These are phyloP conservation scores for Ophioninae sp. DNA, from an alignment of 2,888 invertebrate species.

Conservation along the genomic window DNA sequence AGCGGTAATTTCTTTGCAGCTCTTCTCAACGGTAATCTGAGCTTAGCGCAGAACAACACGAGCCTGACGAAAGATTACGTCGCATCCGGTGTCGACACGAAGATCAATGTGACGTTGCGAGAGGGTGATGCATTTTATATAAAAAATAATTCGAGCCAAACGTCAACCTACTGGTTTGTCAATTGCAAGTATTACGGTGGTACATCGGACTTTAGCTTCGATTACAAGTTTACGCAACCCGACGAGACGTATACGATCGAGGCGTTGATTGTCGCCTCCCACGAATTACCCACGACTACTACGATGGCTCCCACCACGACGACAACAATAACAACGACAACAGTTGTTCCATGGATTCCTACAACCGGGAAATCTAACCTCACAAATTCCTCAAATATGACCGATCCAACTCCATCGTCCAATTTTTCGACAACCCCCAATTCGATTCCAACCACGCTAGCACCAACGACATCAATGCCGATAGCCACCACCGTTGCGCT, in stretches of 20 bases:
- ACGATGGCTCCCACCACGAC: conserved; percentile 76
- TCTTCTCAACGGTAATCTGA: conserved; percentile 86
- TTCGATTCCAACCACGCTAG: not conserved
- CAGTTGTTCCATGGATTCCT: conserved; percentile 61
- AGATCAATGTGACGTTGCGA: conserved; percentile 82
- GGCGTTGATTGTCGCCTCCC: conserved; percentile 87
- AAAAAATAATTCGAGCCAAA: conserved; percentile 81
- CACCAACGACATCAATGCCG: conserved; percentile 35
- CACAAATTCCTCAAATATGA: conserved; percentile 56
- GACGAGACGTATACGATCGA: conserved; percentile 85
- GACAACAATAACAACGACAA: conserved; percentile 64
- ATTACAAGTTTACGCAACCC: conserved; percentile 85
- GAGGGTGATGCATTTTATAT: conserved; percentile 85
- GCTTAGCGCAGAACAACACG: conserved; percentile 85
- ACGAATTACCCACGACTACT: conserved; percentile 82
- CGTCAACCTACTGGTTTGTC: conserved; percentile 90
- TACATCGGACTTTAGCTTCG: conserved; percentile 84
- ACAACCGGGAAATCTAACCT: conserved; percentile 43
- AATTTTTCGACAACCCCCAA: conserved; percentile 5
- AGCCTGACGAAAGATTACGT: conserved; percentile 84
- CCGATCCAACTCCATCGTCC: conserved; percentile 38
- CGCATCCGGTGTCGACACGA: conserved; percentile 82
- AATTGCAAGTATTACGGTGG: conserved; percentile 88
- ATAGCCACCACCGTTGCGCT: conserved; percentile 28
- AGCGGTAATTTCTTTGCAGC: conserved; percentile 80